These are phyloP conservation scores for Zonotrichia albicollis DNA, from an alignment of 2,797 vertebrate species.

Conservation along the genomic window DNA sequence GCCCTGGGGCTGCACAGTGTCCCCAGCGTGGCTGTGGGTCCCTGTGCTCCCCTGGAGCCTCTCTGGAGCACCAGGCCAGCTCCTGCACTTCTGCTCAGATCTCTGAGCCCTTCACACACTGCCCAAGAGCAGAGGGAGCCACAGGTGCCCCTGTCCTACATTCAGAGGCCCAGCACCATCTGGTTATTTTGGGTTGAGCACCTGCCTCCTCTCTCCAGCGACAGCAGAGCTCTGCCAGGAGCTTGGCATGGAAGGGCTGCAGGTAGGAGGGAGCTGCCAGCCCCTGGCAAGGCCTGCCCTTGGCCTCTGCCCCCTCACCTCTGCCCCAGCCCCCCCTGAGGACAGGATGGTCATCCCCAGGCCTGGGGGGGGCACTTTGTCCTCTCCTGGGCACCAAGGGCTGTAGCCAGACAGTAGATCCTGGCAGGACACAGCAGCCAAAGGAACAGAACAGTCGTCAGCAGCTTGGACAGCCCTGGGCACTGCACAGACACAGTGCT, in stretches of 20 bases:
- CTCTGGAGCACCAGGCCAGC: background rate
- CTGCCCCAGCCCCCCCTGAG: background rate
- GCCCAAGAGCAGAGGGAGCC: background rate
- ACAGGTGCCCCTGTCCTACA: constrained; percentile 15
- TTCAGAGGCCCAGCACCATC: constrained; percentile 14
- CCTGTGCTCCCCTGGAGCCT: rapidly evolving
- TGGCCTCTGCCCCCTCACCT: background rate
- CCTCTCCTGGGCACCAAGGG: background rate
- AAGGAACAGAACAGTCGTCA: background rate
- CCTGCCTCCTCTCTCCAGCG: background rate
- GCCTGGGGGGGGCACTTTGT: background rate
- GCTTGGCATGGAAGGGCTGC: background rate
- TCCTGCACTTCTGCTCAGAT: background rate
- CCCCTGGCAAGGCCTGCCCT: background rate
- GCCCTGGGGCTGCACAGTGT: background rate
- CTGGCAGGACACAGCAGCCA: background rate
- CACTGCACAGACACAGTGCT: background rate
- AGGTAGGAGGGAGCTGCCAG: background rate
- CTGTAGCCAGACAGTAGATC: background rate
- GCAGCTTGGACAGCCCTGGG: constrained; percentile 34
- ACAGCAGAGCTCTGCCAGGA: background rate
- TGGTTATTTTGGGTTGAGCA: background rate
- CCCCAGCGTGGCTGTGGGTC: background rate
- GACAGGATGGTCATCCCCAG: background rate
- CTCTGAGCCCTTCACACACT: background rate